Conservation (phyloP, 2,797 vertebrate species). For the Enteromius paludinosus region DNA sequence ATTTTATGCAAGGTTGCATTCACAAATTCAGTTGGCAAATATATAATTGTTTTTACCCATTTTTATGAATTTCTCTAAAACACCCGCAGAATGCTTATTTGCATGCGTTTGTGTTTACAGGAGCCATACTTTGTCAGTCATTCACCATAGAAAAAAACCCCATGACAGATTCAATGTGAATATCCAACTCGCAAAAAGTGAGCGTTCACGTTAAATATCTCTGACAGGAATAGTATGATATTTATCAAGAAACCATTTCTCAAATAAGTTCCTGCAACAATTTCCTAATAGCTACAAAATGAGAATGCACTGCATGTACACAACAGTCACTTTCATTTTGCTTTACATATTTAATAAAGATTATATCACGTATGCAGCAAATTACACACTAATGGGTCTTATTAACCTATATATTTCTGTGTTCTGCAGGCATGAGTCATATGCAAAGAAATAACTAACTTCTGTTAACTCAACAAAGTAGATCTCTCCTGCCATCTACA, state of each 20-base stretch:
- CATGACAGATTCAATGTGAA: neutral
- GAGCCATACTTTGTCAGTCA: neutral
- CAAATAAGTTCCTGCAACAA: neutral
- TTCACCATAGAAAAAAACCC: neutral
- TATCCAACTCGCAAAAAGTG: neutral
- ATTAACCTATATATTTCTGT: constrained; percentile 14
- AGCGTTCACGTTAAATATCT: neutral
- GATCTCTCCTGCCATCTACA: constrained; percentile 34
- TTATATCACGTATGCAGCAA: neutral
- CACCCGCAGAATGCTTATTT: neutral
- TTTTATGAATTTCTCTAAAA: neutral
- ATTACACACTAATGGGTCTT: neutral
- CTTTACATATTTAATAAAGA: neutral
- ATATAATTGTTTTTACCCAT: neutral
- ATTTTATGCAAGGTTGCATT: neutral
- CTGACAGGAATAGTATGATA: neutral
- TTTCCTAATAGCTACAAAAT: neutral
- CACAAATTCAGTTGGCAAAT: neutral
- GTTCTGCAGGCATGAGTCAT: constrained; percentile 44
- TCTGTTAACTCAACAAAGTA: neutral
- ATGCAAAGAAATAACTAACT: neutral
- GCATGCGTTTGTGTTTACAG: neutral
- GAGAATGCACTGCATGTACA: neutral
- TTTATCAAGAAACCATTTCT: neutral
- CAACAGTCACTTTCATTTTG: neutral